These are phyloP conservation scores for Haplochromis burtoni DNA, from an alignment of 2,113 vertebrate genomes.

Conservation along the genomic window DNA sequence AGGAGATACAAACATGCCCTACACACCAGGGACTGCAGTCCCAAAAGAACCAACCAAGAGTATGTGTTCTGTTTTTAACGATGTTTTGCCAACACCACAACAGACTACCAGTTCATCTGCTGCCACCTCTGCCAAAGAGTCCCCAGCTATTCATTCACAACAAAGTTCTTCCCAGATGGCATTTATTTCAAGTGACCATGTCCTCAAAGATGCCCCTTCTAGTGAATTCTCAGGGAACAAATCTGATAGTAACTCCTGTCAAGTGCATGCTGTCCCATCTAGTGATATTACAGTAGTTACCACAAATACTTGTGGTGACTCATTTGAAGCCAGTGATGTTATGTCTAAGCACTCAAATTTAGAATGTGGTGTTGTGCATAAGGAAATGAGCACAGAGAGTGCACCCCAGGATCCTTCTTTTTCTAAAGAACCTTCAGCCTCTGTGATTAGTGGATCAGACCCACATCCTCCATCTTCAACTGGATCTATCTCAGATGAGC, in stretches of 20 bases:
- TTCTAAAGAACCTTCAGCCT: not conserved
- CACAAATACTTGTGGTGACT: not conserved
- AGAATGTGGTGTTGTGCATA: not conserved
- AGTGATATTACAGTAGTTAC: not conserved
- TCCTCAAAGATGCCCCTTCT: constrained; percentile 4
- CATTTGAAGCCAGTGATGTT: not conserved
- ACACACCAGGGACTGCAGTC: not conserved
- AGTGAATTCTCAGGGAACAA: constrained; percentile 61
- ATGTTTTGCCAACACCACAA: not conserved
- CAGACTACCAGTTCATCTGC: not conserved
- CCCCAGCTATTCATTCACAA: not conserved
- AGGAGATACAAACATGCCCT: constrained; percentile 27
- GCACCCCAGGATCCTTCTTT: not conserved
- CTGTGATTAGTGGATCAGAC: constrained; percentile 14
- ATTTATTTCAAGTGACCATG: not conserved
- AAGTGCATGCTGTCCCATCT: not conserved
- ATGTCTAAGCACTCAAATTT: not conserved
- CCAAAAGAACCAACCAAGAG: constrained; percentile 26
- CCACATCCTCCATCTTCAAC: not conserved
- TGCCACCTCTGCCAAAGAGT: not conserved
- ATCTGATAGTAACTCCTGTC: not conserved
- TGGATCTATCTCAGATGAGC: constrained; percentile 4
- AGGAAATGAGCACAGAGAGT: not conserved
- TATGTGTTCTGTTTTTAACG: constrained; percentile 5
- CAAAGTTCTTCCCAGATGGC: not conserved